Evolutionary conservation across 2,797 vertebrate species (phyloP), one percentile per base, ranked within the genome.

Genomic region (Argyrosomus regius): DNA sequence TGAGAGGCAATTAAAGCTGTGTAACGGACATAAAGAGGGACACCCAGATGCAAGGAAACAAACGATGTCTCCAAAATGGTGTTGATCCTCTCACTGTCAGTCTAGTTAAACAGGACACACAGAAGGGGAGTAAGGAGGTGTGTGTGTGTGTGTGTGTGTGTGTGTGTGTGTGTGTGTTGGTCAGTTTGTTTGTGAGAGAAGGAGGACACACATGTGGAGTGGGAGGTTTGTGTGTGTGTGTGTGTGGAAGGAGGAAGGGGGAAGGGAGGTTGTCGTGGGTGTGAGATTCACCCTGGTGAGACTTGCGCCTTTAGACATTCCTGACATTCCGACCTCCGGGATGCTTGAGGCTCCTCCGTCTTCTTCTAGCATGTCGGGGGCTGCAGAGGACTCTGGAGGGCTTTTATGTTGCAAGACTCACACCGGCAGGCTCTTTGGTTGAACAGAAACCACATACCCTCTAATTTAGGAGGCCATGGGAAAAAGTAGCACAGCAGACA

Each of bases 251-350:
- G 22, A 22, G 65, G 65, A 62, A 53, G 82, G 75, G 87, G 89
- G 85, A 62, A 73, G 73, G 87, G 82, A 78, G 80, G 79, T 77
- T 86, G 87, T 90, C 62, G 75, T 75, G 89, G 90, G 91, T 94
- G 94, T 94, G 92, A 94, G 93, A 94, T 93, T 95, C 92, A 92
- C 91, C 88, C 92, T 84, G 86, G 89, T 94, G 93, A 90, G 90
- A 94, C 85, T 92, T 91, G 87, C 82, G 88, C 91, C 88, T 83
- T 88, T 83, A 88, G 77, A 90, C 95, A 96, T 96, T 95, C 95
- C 93, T 91, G 82, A 63, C 92, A 96, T 96, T 94, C 95, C 94
- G 74, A 91, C 92, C 93, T 93, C 91, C 5, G 71, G 90, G 91
- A 93, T 89, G 91, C 77, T 91, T 90, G 83, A 91, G 90, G 81